Evolutionary conservation across 2,888 invertebrate species (phyloP), one percentile per base, ranked within the genome.

Genomic region (Hanleya hanleyi): DNA sequence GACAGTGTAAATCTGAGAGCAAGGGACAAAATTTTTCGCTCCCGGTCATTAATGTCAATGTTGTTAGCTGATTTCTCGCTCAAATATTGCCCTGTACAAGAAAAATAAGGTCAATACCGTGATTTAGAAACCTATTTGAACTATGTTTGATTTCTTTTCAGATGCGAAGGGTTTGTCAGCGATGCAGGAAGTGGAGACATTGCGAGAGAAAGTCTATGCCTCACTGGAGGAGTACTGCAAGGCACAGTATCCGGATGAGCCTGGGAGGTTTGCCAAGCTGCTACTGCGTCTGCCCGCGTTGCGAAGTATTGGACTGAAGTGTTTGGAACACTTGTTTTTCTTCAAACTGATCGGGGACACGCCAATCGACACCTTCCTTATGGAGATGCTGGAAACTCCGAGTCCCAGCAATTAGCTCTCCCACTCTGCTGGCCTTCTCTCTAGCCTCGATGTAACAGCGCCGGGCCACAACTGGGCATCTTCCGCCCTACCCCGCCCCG

Each of bases 161-260:
- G 97, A 97, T 91, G 95, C 97, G 36, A 95, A 97, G 88, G 97
- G 96, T 68, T 92, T 99, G 83, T 95, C 95, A 88, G 95, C 95
- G 71, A 93, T 87, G 0, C 84, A 83, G 35, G 88, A 89, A 71
- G 88, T 90, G 22, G 89, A 90, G 70, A 83, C 94, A 70, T 93
- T 98, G 69, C 93, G 99, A 77, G 98, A 99, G 92, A 98, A 97
- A 92, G 97, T 94, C 4, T 99, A 98, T 91, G 95, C 96, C 5
- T 95, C 97, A 69, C 93, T 99, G 84, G 98, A 99, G 91, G 97
- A 98, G 88, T 98, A 99, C 92, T 96, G 96, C 78, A 94, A 96
- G 77, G 93, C 94, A 41, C 94, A 94, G 80, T 96, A 96, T 92
- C 95, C 97, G 36, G 94, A 95, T 35, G 98, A 99, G 88, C 95